Conservation (phyloP, 2,888 invertebrate genomes). For the Rhingia campestris region DNA sequence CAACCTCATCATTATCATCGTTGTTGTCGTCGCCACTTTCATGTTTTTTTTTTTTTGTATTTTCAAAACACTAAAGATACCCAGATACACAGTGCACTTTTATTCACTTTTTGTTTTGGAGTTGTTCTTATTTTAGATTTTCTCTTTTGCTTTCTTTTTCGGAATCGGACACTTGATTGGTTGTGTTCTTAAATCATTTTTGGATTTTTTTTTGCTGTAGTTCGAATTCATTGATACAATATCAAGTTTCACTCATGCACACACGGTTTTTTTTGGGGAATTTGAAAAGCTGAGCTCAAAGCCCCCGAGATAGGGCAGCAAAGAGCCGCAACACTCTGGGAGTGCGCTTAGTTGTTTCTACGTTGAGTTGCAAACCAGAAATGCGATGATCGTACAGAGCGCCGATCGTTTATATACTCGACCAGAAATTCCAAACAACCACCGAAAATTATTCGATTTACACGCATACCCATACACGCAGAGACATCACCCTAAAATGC, state of each 20-base stretch:
- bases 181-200: slow-evolving; percentile 1
- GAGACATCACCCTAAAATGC: slow-evolving; percentile 55
- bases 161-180: slow-evolving; percentile 62
- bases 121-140: slow-evolving; percentile 36
- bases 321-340: slow-evolving; percentile 25
- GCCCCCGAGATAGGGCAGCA: slow-evolving; percentile 60
- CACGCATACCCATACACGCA: slow-evolving; percentile 8
- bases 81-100: slow-evolving; percentile 54
- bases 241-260: slow-evolving; percentile 59
- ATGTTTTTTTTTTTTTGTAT: too few relatives aligned
- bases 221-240: slow-evolving; percentile 34
- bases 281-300: slow-evolving; percentile 32
- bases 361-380: slow-evolving; percentile 72
- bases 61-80: slow-evolving; percentile 24
- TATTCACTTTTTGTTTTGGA: slow-evolving; percentile 38
- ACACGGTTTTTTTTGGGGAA: neutral
- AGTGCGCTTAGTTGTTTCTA: slow-evolving; percentile 49
- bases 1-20: slow-evolving; percentile 28
- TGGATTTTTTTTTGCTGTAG: slow-evolving; percentile 15
- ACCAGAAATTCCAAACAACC: slow-evolving; percentile 55
- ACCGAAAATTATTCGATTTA: slow-evolving; percentile 51
- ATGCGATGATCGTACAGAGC: slow-evolving; percentile 65
- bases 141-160: slow-evolving; percentile 53
- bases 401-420: slow-evolving; percentile 69
- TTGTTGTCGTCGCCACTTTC: slow-evolving; percentile 33